A percentile compares a stretch with the other conserved stretches of the same genome.
Conservation (phyloP, 2,113 vertebrate genomes). For the Carassius gibelio region DNA sequence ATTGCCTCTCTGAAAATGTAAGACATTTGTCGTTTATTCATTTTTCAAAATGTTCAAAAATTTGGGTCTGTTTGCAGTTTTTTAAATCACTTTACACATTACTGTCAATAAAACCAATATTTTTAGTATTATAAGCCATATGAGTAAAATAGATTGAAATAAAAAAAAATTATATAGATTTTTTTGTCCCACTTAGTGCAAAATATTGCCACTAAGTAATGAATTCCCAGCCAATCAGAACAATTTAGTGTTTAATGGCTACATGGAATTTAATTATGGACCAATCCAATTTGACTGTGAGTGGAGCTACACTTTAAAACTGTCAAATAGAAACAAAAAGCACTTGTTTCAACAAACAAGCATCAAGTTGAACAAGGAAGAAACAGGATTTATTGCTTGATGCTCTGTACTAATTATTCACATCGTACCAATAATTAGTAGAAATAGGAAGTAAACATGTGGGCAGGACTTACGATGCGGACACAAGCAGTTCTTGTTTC, state of each 20-base stretch:
- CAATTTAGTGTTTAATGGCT: not conserved
- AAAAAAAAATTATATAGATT: not conserved
- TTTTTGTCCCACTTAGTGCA: not conserved
- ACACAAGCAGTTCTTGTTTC: slow-evolving; percentile 89
- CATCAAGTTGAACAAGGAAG: not conserved
- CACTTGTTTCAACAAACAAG: not conserved
- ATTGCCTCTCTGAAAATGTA: not conserved
- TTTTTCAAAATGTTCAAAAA: not conserved
- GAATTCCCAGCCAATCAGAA: not conserved
- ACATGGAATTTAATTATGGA: not conserved
- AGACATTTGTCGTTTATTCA: not conserved
- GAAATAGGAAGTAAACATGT: not conserved
- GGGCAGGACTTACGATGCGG: slow-evolving; percentile 88
- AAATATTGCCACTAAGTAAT: not conserved
- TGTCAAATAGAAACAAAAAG: not conserved
- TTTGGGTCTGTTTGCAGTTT: not conserved
- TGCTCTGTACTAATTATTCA: not conserved
- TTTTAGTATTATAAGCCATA: not conserved
- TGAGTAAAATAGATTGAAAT: not conserved
- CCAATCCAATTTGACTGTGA: not conserved
- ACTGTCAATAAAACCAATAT: not conserved
- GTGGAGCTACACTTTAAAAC: not conserved
- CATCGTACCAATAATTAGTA: not conserved
- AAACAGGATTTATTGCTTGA: not conserved
- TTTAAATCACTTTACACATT: not conserved